Base-by-base conservation (phyloP, 2,888 invertebrate genomes). In the Protophormia terraenovae region DNA sequence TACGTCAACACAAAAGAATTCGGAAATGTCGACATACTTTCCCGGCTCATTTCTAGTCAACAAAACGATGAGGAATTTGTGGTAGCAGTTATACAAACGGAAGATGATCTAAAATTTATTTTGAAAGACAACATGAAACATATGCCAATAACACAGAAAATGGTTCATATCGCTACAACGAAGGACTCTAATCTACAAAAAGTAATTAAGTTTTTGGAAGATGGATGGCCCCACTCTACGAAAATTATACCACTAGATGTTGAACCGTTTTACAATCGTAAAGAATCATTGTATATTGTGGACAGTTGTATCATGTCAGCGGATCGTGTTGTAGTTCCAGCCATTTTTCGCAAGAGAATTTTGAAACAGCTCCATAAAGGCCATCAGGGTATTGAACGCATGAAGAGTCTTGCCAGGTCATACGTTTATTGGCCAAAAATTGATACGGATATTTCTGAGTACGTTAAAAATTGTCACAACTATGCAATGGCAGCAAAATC, bases 351-450 rank as follows among this genome's bases (percentile, higher is more conserved):
- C 5, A 45, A 19, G 16, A 14, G 22, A 12, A n/a, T 32, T 3
- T 8, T 53, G 12, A 58, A 60, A 58, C 64, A 64, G 32, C 66
- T 75, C 2, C 79, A 78, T 35, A 78, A 50, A 35, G 77, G 76
- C 10, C 84, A 84, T 16, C 85, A 81, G 35, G 73, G 73, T n/a
- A 55, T 50, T 58, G 29, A 83, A 64, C 22, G 83, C 24, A 86
- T 85, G 82, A 88, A 87, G 75, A 12, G 60, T 1, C 19, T 87
- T 75, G 88, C 88, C n/a, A 62, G 83, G 8, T 60, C 82, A 4
- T 85, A 88, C 16, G 83, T 88, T 60, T 89, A 88, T 79, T 89
- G 88, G 83, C 88, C 87, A 10, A 86, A 84, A 16, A 84, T 89
- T 12, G 81, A 86, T 45, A 27, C 41, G 12, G 88, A 89, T 16